Base-by-base conservation (phyloP, 2,888 invertebrate genomes). In the Achlya flavicornis region DNA sequence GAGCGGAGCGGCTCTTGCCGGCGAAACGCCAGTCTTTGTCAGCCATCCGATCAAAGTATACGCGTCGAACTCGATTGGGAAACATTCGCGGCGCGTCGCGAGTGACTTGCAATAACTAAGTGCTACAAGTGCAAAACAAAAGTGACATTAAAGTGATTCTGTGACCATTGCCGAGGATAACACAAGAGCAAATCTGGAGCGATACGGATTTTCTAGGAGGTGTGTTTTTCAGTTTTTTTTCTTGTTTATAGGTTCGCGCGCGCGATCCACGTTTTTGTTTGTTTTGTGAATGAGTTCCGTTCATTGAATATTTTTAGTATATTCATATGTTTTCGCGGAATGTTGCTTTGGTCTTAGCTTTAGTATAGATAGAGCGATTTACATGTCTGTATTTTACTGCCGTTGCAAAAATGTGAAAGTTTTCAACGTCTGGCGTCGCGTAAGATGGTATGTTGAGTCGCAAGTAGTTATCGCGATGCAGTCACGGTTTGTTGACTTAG, bases 121-220 rank as follows among this genome's bases (percentile, higher is more conserved):
- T 79, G 79, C 72, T 69, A 77, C 80, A 79, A 84, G 87, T 86
- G 88, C 70, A 70, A 75, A 80, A 84, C 74, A 75, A 77, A 77
- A 78, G 86, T 86, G 83, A 65, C 67, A 53, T 33, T 62, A 57
- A 68, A 75, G 79, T 80, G 79, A 77, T 84, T 79, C 53, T 79
- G 72, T 75, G 72, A 68, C 78, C 72, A 69, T 80, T 78, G 76
- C 70, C 70, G 81, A 83, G 89, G 87, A 89, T 86, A 78, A 64
- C 73, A 65, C 73, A 59, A 70, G 66, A 79, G 85, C 84, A 89
- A 91, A 90, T 86, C 92, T 91, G 92, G 91, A 91, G 91, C 88
- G 81, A 72, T 78, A 80, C 80, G 83, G 76, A 75, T 79, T 74
- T 74, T 79, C 77, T 63, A 80, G 79, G 80, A 89, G 91, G 91